Evolutionary conservation across 2,888 invertebrate species (phyloP).

Genomic region (Drosophila prostipennis): DNA sequence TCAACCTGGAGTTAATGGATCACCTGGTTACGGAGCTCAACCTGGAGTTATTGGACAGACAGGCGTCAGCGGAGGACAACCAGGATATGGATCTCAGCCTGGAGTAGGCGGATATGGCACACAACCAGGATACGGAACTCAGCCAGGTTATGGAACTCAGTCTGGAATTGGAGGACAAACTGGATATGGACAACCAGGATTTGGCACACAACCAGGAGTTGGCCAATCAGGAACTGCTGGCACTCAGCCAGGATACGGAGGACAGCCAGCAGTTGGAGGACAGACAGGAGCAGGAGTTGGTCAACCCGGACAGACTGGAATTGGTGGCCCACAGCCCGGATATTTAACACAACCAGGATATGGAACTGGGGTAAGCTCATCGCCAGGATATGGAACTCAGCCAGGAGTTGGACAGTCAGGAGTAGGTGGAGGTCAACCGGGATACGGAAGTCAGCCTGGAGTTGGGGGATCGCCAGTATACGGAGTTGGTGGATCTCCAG

Average conservation of each 20-base stretch:
- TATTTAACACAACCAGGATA: not conserved
- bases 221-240: conserved; percentile 18
- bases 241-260: conserved; percentile 21
- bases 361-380: conserved; percentile 6
- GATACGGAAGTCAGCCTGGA: conserved; percentile 5
- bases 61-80: not conserved
- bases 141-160: not conserved
- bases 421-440: conserved; percentile 4
- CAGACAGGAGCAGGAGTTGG: not conserved
- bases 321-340: not conserved
- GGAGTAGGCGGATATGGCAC: not conserved
- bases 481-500: conserved; percentile 9
- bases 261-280: conserved; percentile 14
- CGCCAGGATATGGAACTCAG: conserved; percentile 12
- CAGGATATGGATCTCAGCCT: conserved; percentile 1
- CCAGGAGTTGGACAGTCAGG: not conserved
- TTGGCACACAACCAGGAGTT: not conserved
- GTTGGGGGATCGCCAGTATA: conserved; percentile 5
- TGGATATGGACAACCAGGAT: too few relatives aligned
- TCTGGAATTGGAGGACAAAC: not conserved
- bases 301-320: conserved; percentile 3
- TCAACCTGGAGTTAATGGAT: not conserved
- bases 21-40: too few relatives aligned
- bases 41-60: too few relatives aligned
- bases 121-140: conserved; percentile 3